A percentile compares a stretch with the other conserved stretches of the same genome.
phyloP scores from a whole-genome alignment of 2,888 invertebrate genomes.

The Machimus rusticus region DNA sequence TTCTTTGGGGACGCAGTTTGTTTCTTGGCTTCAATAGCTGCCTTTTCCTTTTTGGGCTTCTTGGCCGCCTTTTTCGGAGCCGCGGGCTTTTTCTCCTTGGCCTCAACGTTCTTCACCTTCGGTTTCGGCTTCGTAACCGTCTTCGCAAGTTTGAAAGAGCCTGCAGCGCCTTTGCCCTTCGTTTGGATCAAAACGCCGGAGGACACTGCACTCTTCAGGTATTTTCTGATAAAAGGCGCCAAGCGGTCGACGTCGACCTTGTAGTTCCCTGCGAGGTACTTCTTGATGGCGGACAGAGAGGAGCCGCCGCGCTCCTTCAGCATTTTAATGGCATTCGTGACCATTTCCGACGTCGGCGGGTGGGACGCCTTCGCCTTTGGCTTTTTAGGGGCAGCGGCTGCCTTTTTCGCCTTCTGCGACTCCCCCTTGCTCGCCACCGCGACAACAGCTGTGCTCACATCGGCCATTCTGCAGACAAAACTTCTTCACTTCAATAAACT shows the following conservation, averaged over 20 bases:
- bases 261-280: constrained; percentile 69
- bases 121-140: not conserved
- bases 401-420: not conserved
- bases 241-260: constrained; percentile 69
- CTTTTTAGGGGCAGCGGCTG: not conserved
- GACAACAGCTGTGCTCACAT: not conserved
- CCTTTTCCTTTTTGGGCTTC: not conserved
- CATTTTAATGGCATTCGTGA: not conserved
- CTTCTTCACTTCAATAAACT: not conserved
- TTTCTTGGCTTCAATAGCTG: not conserved
- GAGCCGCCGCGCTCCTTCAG: constrained; percentile 68
- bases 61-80: not conserved
- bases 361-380: constrained; percentile 52
- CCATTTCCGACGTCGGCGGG: constrained; percentile 62
- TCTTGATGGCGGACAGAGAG: constrained; percentile 66
- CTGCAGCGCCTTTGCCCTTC: constrained; percentile 17
- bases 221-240: constrained; percentile 69
- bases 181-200: constrained; percentile 56
- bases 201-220: constrained; percentile 67
- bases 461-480: not conserved
- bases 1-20: not conserved
- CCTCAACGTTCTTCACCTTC: not conserved
- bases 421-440: not conserved
- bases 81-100: not conserved
- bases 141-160: not conserved